Conservation (phyloP, 64 coral and sea anemone species). For the Exaiptasia diaphana region DNA sequence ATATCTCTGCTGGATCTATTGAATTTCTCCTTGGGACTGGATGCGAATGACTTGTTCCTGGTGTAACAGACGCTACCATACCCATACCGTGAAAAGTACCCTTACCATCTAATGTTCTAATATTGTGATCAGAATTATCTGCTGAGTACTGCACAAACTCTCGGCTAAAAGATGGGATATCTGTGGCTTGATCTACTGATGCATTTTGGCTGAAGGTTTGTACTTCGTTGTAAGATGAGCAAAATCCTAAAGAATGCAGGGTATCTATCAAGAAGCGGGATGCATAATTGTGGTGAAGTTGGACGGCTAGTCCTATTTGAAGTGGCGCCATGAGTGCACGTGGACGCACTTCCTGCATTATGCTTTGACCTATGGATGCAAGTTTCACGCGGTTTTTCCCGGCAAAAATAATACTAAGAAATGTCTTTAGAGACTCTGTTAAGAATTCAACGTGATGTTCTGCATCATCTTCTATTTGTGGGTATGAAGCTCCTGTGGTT, state of each 20-base stretch:
- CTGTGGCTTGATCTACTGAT: slow-evolving; percentile 7
- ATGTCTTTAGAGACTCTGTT: neutral
- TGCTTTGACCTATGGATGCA: slow-evolving; percentile 43
- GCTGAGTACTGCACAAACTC: no score
- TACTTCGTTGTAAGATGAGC: slow-evolving; percentile 34
- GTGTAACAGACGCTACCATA: no score
- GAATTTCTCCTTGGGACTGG: no score
- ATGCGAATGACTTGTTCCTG: no score
- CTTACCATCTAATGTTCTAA: no score
- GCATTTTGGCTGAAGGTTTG: slow-evolving; percentile 21
- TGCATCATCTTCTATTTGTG: neutral
- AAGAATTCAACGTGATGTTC: slow-evolving; percentile 6
- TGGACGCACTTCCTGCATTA: slow-evolving; percentile 24
- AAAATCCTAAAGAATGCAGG: slow-evolving; percentile 26
- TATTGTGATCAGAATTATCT: no score
- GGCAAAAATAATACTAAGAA: slow-evolving; percentile 1
- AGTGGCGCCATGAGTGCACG: slow-evolving; percentile 23
- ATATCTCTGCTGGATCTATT: no score
- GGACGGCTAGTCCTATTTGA: slow-evolving; percentile 9
- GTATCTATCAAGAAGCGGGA: slow-evolving; percentile 36
- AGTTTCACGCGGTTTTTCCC: slow-evolving; percentile 14
- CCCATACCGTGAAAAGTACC: no score
- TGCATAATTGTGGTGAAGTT: slow-evolving; percentile 33
- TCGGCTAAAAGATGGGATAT: no score
- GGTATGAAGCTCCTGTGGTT: slow-evolving; percentile 13